Evolutionary conservation across 1,140 invertebrate species (phyloP).

Genomic region (Halesus radiatus): DNA sequence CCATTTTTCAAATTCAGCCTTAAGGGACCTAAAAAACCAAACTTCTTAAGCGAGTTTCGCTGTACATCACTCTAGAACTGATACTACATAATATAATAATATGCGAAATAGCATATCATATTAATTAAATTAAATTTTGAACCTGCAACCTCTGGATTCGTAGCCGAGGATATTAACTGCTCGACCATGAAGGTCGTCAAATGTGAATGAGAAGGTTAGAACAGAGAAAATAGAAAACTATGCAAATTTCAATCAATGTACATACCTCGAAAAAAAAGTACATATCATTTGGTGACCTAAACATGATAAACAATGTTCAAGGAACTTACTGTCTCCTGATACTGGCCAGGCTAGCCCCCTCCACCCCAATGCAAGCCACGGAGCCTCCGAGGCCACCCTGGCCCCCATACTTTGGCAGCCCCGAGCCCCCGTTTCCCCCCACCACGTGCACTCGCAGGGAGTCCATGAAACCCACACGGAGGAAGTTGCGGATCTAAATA

Average conservation of each 20-base stretch:
- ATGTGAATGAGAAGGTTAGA: not conserved
- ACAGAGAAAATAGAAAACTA: not conserved
- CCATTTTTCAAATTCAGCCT: too few species aligned
- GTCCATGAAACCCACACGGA: slow-evolving; percentile 78
- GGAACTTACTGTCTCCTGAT: slow-evolving; percentile 61
- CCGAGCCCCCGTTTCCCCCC: slow-evolving; percentile 82
- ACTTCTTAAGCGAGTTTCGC: too few species aligned
- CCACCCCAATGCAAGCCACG: slow-evolving; percentile 79
- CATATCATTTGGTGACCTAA: too few species aligned
- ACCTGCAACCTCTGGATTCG: too few species aligned
- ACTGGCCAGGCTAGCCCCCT: slow-evolving; percentile 73
- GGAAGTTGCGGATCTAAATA: slow-evolving; percentile 16
- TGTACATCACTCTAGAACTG: not conserved
- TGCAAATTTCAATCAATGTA: too few species aligned
- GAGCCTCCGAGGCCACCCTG: slow-evolving; percentile 89
- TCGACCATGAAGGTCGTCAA: not conserved
- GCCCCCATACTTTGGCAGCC: slow-evolving; percentile 84
- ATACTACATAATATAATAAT: not conserved
- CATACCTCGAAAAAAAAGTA: too few species aligned
- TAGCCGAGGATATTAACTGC: too few species aligned
- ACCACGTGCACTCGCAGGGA: slow-evolving; percentile 79
- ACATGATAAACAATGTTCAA: not conserved
- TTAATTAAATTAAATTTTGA: too few species aligned
- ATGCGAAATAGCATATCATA: not conserved
- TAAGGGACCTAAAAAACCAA: too few species aligned